Conservation (phyloP, 2,113 vertebrate genomes). For the Pachypanchax playfairii region DNA sequence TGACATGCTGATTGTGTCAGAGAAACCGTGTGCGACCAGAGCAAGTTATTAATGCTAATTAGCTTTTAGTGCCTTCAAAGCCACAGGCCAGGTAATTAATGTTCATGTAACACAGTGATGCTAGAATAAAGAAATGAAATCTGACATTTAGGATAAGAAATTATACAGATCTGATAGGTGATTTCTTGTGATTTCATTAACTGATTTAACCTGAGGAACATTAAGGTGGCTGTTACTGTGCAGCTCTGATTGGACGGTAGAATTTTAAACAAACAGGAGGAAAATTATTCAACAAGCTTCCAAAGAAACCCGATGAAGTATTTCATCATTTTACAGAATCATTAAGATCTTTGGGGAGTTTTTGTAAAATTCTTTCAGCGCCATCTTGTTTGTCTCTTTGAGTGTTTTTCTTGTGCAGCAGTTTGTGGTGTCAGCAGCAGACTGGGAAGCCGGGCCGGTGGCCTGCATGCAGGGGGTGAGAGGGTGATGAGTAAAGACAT, state of each 20-base stretch:
- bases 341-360: background rate
- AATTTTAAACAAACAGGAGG: too few relatives aligned
- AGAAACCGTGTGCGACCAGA: background rate
- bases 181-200: background rate
- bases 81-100: slow-evolving; percentile 1
- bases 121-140: background rate
- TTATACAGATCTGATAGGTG: background rate
- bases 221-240: background rate
- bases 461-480: background rate
- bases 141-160: slow-evolving; percentile 1
- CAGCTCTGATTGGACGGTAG: background rate
- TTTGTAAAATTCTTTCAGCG: too few relatives aligned
- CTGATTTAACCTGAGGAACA: background rate
- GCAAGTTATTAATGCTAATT: background rate
- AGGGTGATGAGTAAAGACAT: slow-evolving; percentile 1
- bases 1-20: background rate
- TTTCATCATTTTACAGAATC: too few relatives aligned
- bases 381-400: too few relatives aligned
- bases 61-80: background rate
- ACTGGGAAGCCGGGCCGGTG: background rate
- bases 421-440: background rate
- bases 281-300: too few relatives aligned
- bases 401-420: too few relatives aligned
- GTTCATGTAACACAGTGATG: background rate
- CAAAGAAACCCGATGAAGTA: too few relatives aligned